A percentile compares a stretch with the other conserved stretches of the same genome.
Conservation (phyloP, 2,888 invertebrate genomes). For the Microctonus brassicae region DNA sequence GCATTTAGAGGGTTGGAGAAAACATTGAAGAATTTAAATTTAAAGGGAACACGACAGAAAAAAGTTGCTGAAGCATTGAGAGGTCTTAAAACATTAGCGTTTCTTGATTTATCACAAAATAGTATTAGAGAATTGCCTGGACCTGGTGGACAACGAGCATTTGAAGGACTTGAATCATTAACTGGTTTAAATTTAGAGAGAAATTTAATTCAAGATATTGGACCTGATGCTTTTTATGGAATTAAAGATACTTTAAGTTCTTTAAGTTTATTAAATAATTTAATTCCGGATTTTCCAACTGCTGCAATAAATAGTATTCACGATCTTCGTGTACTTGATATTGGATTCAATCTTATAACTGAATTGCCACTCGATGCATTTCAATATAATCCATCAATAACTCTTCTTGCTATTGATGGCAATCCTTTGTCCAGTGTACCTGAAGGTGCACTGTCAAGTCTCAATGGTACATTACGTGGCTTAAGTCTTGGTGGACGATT, state of each 20-base stretch:
- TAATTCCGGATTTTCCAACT: constrained; percentile 88
- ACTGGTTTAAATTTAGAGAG: constrained; percentile 91
- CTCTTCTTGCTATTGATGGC: constrained; percentile 89
- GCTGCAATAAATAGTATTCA: constrained; percentile 82
- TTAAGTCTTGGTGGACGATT: constrained; percentile 90
- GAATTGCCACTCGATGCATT: constrained; percentile 86
- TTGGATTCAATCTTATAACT: constrained; percentile 91
- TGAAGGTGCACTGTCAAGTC: constrained; percentile 80
- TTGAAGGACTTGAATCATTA: constrained; percentile 84
- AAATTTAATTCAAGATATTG: constrained; percentile 85
- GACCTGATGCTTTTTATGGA: constrained; percentile 83
- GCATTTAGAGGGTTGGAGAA: constrained; percentile 85
- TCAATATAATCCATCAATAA: constrained; percentile 84
- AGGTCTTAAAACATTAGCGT: constrained; percentile 84
- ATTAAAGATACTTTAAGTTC: constrained; percentile 88
- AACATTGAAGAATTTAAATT: constrained; percentile 87
- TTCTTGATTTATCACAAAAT: constrained; percentile 91
- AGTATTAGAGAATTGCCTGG: constrained; percentile 86
- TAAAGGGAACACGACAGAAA: constrained; percentile 88
- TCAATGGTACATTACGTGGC: constrained; percentile 87
- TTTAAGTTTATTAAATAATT: constrained; percentile 88
- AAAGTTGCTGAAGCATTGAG: constrained; percentile 84
- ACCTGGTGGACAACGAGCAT: constrained; percentile 76
- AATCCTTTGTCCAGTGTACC: constrained; percentile 90
- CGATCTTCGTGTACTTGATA: constrained; percentile 87